Percentiles rank a stretch among this genome's conserved stretches.
Conservation (phyloP, 2,797 vertebrate genomes). For the Schizothorax lantsangensis region DNA sequence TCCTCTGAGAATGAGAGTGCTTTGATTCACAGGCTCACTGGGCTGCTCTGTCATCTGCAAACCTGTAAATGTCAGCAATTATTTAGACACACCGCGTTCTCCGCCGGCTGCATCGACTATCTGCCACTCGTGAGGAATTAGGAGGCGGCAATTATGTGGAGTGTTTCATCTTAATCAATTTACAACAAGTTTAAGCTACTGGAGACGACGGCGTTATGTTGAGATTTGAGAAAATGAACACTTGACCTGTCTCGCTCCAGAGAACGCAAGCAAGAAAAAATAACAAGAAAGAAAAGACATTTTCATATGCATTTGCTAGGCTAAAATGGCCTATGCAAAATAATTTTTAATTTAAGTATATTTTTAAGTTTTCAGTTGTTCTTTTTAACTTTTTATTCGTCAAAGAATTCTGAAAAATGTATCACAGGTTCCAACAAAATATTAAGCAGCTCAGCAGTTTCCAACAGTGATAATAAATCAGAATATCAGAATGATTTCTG, state of each 20-base stretch:
- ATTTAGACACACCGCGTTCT: conserved; percentile 60
- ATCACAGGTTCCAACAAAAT: neutral
- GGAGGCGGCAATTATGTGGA: conserved; percentile 36
- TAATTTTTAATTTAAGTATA: neutral
- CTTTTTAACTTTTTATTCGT: neutral
- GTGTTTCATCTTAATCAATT: conserved; percentile 38
- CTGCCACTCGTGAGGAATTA: conserved; percentile 55
- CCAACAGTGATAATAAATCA: neutral
- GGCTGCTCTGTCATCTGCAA: conserved; percentile 67
- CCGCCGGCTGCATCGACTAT: conserved; percentile 51
- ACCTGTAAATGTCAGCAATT: conserved; percentile 69
- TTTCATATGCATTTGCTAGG: neutral
- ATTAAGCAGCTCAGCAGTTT: neutral
- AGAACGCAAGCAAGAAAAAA: neutral
- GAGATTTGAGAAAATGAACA: conserved; percentile 17
- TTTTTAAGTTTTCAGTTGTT: neutral
- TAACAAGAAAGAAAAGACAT: neutral
- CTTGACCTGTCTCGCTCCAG: conserved; percentile 23
- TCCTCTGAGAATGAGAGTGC: conserved; percentile 58
- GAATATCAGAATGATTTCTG: neutral
- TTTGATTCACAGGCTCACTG: conserved; percentile 52
- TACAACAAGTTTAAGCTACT: conserved; percentile 6
- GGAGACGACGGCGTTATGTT: neutral
- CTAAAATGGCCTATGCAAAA: neutral
- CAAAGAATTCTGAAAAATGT: neutral